Base-by-base conservation (phyloP, 2,113 vertebrate genomes). In the Chinchilla lanigera region DNA sequence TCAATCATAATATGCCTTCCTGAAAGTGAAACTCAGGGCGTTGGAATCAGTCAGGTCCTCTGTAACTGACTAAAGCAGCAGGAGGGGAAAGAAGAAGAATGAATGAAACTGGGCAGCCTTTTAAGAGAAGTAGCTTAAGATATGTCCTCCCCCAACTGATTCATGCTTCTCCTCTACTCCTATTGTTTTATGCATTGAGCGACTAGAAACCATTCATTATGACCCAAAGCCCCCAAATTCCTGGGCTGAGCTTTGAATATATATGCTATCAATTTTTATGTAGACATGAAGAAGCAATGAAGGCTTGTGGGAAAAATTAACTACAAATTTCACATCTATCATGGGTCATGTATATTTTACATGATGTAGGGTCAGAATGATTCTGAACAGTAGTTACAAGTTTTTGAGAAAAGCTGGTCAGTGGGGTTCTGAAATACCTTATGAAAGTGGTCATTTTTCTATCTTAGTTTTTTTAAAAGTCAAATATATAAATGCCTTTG, bases 81-180 rank as follows among this genome's bases (percentile, higher is more conserved):
- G 67, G 60, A 58, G 24, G 33, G 44, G 11, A 33, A 56, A 47
- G 35, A 73, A 20, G 52, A 60, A 92, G 84, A 63, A 88, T 54
- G n/a, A 69, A 94, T 9, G 24, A 52, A 13, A 5, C 14, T 58
- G 9, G 9, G 7, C 24, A 90, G 52, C 14, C 56, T 95, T 94
- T 96, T 82, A 67, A 77, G 71, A 13, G 86, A 83, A 83, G 35
- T 61, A 24, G 77, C 52, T 91, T 77, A 78, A 91, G 69, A 86
- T 89, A 41, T 88, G 71, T 17, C 47, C 47, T 56, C n/a, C 41
- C 8, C 26, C 8, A 73, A 35, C 19, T 28, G 30, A 38, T 50
- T 80, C 17, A 17, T 44, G 50, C 17, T 63, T 63, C 3, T 81
- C 14, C 33, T 90, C 52, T 88, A 41, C 10, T 33, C 11, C 19